A percentile compares a stretch with the other conserved stretches of the same genome.
Conservation (phyloP, 2,888 invertebrate species). For the Eupithecia tripunctaria region DNA sequence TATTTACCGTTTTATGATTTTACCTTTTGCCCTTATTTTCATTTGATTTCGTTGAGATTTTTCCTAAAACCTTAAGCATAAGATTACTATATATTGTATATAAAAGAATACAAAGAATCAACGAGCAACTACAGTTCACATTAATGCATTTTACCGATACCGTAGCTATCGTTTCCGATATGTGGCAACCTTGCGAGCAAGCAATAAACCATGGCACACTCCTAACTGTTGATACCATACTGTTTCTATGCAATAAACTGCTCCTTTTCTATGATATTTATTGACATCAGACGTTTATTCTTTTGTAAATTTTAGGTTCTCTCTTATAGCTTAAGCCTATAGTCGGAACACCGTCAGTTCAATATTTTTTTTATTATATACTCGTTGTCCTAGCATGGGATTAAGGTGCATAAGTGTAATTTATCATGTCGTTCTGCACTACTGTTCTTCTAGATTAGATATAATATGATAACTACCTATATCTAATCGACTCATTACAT, state of each 20-base stretch:
- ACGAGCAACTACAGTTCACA: constrained; percentile 46
- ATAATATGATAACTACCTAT: neutral
- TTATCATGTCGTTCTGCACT: neutral
- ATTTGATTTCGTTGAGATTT: neutral
- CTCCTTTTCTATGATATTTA: neutral
- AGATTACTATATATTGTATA: neutral
- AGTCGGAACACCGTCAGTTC: neutral
- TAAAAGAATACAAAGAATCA: constrained; percentile 34
- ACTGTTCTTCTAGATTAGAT: neutral
- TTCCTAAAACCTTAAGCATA: neutral
- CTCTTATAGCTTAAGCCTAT: neutral
- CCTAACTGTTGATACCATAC: constrained; percentile 37
- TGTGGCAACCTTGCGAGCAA: constrained; percentile 53
- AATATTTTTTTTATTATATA: neutral
- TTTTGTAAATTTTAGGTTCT: neutral
- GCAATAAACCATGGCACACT: constrained; percentile 46
- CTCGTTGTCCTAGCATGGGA: neutral
- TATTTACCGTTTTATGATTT: neutral
- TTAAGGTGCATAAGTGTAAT: neutral
- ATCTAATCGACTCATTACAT: neutral
- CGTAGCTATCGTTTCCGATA: constrained; percentile 52
- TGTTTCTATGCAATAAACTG: constrained; percentile 23
- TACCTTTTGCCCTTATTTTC: neutral
- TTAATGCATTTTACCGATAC: constrained; percentile 53
- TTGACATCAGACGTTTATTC: neutral